Conservation (phyloP, 2,888 invertebrate species). For the Pheosia tremula region DNA sequence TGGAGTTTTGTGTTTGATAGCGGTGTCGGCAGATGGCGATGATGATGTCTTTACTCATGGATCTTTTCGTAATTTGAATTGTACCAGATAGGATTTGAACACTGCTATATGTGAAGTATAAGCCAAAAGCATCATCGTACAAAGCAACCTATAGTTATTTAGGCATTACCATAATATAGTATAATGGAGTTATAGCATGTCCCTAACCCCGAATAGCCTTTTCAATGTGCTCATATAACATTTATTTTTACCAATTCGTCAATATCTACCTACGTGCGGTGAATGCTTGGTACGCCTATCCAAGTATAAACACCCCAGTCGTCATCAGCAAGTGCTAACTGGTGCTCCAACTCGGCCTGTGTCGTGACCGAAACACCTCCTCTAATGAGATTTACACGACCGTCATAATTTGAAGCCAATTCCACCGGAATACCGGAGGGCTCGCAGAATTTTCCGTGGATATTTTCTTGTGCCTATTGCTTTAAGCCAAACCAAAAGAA, state of each 20-base stretch:
- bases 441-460: constrained; percentile 3
- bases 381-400: constrained; percentile 28
- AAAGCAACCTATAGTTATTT: no score
- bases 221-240: background rate
- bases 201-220: background rate
- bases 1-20: background rate
- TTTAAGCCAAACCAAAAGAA: no score
- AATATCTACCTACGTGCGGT: background rate
- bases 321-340: constrained; percentile 17
- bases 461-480: background rate
- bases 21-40: no score
- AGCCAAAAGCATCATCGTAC: no score
- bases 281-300: background rate
- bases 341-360: constrained; percentile 8
- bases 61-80: no score
- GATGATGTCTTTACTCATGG: no score
- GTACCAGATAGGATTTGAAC: no score
- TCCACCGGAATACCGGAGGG: constrained; percentile 4
- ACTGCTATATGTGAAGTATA: no score
- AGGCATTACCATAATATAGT: no score
- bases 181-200: background rate
- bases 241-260: background rate
- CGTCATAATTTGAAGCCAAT: constrained; percentile 25
- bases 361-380: constrained; percentile 27
- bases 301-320: constrained; percentile 4